phyloP scores from a whole-genome alignment of 2,888 invertebrate genomes.

The Creontiades dilutus region DNA sequence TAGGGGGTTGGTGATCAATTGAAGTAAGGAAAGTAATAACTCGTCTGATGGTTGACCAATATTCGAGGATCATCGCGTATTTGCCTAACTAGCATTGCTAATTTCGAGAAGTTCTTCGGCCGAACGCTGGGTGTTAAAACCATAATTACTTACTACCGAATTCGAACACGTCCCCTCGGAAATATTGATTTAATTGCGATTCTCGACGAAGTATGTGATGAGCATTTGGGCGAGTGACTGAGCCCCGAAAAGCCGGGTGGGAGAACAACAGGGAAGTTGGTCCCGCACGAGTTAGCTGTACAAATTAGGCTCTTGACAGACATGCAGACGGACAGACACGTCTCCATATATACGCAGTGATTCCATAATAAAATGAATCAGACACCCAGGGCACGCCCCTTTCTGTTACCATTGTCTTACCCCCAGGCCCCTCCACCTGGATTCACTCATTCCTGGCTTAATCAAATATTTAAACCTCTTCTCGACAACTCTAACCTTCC shows the following conservation, averaged over 20 bases:
- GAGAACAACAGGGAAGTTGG: constrained; percentile 27
- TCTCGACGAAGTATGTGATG: constrained; percentile 11
- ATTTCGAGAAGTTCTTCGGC: too few relatives aligned
- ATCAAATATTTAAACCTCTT: constrained; percentile 66
- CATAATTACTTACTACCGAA: too few relatives aligned
- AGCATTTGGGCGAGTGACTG: neutral
- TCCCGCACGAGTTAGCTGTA: constrained; percentile 29
- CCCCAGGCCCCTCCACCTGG: constrained; percentile 26
- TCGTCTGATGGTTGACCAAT: too few relatives aligned
- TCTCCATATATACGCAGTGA: constrained; percentile 35
- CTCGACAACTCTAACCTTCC: constrained; percentile 59
- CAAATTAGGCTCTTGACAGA: constrained; percentile 45
- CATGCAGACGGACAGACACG: constrained; percentile 27
- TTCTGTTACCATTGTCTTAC: constrained; percentile 51
- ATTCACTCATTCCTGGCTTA: constrained; percentile 66
- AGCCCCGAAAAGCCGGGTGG: neutral
- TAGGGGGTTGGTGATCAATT: too few relatives aligned
- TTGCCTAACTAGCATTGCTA: too few relatives aligned
- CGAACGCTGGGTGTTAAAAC: too few relatives aligned
- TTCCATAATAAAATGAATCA: constrained; percentile 66
- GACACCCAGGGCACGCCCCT: constrained; percentile 52
- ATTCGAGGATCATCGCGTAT: too few relatives aligned
- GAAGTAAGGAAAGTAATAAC: too few relatives aligned
- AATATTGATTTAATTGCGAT: constrained; percentile 54
- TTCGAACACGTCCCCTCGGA: neutral